Percentiles rank a stretch among this genome's conserved stretches.
Evolutionary conservation across 2,888 invertebrate species (phyloP).

Genomic region (Cryptophagus acutangulus): DNA sequence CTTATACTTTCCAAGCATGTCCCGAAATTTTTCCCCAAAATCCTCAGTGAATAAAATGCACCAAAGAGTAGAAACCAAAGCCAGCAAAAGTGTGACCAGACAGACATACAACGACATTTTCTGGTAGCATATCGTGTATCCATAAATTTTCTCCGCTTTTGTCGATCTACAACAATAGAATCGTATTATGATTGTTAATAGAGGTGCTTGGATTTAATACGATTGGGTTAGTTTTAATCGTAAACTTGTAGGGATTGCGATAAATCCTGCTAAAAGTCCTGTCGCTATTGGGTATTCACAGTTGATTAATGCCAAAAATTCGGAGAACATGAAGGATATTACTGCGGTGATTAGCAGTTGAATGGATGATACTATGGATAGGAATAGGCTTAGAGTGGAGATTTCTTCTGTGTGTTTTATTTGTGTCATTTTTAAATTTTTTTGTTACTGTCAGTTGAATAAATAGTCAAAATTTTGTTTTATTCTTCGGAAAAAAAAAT

Average conservation of each 20-base stretch:
- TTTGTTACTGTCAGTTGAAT: too few species aligned
- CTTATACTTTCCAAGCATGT: background rate
- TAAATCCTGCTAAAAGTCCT: background rate
- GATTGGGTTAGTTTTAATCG: background rate
- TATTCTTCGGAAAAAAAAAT: too few species aligned
- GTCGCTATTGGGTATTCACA: background rate
- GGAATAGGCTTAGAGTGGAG: background rate
- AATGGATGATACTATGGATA: background rate
- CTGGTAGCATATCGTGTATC: conserved; percentile 1
- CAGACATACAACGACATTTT: background rate
- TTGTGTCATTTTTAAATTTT: too few species aligned
- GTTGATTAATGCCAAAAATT: background rate
- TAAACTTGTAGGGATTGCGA: background rate
- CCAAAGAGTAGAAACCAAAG: background rate
- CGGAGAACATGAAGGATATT: background rate
- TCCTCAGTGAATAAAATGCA: background rate
- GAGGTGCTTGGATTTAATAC: background rate
- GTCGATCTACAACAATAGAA: background rate
- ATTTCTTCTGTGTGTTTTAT: too few species aligned
- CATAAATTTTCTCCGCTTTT: background rate
- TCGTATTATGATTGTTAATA: background rate
- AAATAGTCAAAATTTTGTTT: too few species aligned
- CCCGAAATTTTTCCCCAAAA: background rate
- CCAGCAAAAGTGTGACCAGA: background rate
- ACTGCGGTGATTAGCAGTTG: background rate